A percentile compares a stretch with the other conserved stretches of the same genome.
phyloP scores from a whole-genome alignment of 2,113 vertebrate species.

The Ahaetulla prasina region DNA sequence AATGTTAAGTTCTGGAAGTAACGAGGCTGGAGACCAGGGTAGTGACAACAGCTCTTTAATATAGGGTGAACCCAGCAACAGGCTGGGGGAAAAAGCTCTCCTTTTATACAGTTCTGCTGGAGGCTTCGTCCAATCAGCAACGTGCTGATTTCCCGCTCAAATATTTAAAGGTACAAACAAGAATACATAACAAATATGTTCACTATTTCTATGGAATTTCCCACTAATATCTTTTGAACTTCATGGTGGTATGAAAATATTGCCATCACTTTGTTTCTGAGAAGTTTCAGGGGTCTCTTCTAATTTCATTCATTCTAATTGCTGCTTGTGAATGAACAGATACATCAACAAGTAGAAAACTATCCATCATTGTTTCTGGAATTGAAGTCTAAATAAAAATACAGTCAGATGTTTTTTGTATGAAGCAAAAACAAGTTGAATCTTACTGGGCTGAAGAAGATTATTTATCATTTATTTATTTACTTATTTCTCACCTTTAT shows the following conservation, averaged over 20 bases:
- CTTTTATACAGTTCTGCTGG: too few species aligned
- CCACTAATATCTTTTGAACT: neutral
- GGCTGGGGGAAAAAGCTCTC: too few species aligned
- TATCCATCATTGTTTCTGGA: neutral
- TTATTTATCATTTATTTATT: neutral
- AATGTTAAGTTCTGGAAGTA: too few species aligned
- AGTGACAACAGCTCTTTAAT: too few species aligned
- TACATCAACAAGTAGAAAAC: neutral
- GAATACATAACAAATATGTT: too few species aligned
- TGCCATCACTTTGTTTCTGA: neutral
- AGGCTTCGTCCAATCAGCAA: too few species aligned
- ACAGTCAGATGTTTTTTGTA: neutral
- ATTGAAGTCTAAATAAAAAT: neutral
- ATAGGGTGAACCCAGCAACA: too few species aligned
- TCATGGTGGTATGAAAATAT: neutral
- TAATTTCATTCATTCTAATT: neutral
- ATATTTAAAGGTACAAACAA: too few species aligned
- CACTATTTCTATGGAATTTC: constrained; percentile 19
- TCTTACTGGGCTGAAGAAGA: neutral
- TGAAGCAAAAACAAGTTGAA: neutral
- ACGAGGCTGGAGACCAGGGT: too few species aligned
- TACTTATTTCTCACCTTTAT: neutral
- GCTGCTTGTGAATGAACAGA: neutral
- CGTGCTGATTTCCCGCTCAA: too few species aligned
- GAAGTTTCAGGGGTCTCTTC: neutral